These are phyloP conservation scores for Tupaia tana DNA, from an alignment of 2,113 vertebrate species.

Conservation along the genomic window DNA sequence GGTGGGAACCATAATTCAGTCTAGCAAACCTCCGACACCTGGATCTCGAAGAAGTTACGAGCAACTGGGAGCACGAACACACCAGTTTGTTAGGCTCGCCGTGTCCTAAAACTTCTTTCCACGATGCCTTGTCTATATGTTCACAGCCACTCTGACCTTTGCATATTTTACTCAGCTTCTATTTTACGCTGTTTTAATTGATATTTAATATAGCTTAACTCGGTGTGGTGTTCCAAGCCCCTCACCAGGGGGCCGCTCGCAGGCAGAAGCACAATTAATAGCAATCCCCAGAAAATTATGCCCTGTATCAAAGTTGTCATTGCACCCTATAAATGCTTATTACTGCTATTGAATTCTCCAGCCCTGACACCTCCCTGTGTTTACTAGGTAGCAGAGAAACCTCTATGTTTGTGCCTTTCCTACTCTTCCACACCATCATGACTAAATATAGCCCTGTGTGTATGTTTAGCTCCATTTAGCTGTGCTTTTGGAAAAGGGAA, in stretches of 20 bases:
- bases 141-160: conserved; percentile 74
- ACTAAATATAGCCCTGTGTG: conserved; percentile 76
- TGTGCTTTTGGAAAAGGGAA: conserved; percentile 50
- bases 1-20: background rate
- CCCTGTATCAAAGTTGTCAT: conserved; percentile 79
- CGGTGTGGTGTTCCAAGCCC: conserved; percentile 74
- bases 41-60: background rate
- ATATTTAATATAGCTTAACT: conserved; percentile 80
- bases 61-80: background rate
- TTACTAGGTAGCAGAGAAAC: conserved; percentile 83
- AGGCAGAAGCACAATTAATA: conserved; percentile 80
- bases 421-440: conserved; percentile 65
- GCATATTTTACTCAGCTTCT: conserved; percentile 69
- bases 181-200: conserved; percentile 76
- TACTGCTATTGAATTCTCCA: conserved; percentile 79
- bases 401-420: conserved; percentile 69
- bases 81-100: background rate
- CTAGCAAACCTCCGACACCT: background rate
- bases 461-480: conserved; percentile 77
- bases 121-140: background rate
- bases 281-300: conserved; percentile 80
- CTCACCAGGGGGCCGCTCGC: conserved; percentile 76
- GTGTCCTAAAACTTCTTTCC: background rate
- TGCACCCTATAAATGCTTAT: conserved; percentile 78
- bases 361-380: conserved; percentile 74